These are phyloP conservation scores for Euplagia quadripunctaria DNA, from an alignment of 2,888 invertebrate species.

Conservation along the genomic window DNA sequence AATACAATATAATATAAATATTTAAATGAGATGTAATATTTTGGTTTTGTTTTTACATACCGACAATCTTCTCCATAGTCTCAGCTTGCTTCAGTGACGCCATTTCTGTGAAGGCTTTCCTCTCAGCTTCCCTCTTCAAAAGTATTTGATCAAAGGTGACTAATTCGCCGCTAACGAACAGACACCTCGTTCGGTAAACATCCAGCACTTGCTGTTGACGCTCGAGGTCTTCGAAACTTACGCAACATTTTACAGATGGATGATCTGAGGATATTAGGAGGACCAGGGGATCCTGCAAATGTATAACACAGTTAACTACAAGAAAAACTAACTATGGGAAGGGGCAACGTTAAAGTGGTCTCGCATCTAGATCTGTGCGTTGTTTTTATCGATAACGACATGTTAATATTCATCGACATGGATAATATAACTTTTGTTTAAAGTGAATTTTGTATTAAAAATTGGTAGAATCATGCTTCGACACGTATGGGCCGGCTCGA, in stretches of 20 bases:
- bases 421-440: background rate
- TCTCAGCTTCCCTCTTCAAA: slow-evolving; percentile 78
- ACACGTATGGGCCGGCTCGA: too few relatives aligned
- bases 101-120: slow-evolving; percentile 83
- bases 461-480: too few relatives aligned
- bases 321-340: background rate
- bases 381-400: too few relatives aligned
- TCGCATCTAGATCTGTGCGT: background rate
- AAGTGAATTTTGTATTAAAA: background rate
- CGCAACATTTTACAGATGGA: slow-evolving; percentile 85
- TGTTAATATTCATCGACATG: too few relatives aligned
- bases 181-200: slow-evolving; percentile 83
- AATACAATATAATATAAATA: too few relatives aligned
- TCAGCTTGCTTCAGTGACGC: slow-evolving; percentile 84
- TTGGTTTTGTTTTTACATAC: slow-evolving; percentile 53
- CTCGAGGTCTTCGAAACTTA: slow-evolving; percentile 81
- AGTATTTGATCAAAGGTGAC: slow-evolving; percentile 84
- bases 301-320: background rate
- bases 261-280: slow-evolving; percentile 83
- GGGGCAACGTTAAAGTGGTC: background rate
- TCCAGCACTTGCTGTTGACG: slow-evolving; percentile 82
- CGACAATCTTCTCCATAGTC: slow-evolving; percentile 82
- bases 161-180: slow-evolving; percentile 83
- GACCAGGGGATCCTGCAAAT: slow-evolving; percentile 83
- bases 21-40: too few relatives aligned